A percentile compares a stretch with the other conserved stretches of the same genome.
These are phyloP conservation scores for Noctua pronuba DNA, from an alignment of 2,888 invertebrate genomes.

Conservation along the genomic window DNA sequence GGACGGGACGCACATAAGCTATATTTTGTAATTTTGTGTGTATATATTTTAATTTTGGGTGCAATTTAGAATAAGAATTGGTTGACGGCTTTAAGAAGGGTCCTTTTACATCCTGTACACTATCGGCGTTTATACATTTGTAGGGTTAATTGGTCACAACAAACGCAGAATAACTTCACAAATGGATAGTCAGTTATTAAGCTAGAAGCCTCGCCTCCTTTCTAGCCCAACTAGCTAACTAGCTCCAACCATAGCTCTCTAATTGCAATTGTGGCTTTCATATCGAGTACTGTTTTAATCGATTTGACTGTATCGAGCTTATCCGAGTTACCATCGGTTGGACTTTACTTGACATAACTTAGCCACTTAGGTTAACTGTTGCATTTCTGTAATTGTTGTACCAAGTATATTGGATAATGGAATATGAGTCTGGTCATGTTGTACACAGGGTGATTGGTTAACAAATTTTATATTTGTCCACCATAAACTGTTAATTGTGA, in stretches of 20 bases:
- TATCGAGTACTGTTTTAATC: conserved; percentile 50
- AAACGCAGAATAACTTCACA: neutral
- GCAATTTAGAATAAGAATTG: no score
- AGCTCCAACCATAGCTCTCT: conserved; percentile 11
- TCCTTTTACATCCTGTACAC: neutral
- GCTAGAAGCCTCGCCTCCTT: neutral
- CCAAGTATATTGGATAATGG: conserved; percentile 6
- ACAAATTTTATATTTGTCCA: neutral
- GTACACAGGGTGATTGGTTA: neutral
- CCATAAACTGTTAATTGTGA: neutral
- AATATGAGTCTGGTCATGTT: neutral
- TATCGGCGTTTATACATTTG: neutral
- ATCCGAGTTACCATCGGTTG: conserved; percentile 53
- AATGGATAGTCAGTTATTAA: neutral
- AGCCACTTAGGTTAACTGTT: conserved; percentile 48
- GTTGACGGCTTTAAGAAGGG: neutral
- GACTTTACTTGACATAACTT: conserved; percentile 12
- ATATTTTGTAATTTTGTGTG: no score
- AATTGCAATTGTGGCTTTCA: conserved; percentile 43
- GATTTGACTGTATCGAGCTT: conserved; percentile 51
- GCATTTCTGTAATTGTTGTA: conserved; percentile 41
- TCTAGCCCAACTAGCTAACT: neutral
- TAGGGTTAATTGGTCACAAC: neutral
- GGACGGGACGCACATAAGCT: no score
- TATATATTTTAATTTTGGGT: no score